phyloP scores from a whole-genome alignment of 2,888 invertebrate genomes.

The Sepioteuthis lessoniana region DNA sequence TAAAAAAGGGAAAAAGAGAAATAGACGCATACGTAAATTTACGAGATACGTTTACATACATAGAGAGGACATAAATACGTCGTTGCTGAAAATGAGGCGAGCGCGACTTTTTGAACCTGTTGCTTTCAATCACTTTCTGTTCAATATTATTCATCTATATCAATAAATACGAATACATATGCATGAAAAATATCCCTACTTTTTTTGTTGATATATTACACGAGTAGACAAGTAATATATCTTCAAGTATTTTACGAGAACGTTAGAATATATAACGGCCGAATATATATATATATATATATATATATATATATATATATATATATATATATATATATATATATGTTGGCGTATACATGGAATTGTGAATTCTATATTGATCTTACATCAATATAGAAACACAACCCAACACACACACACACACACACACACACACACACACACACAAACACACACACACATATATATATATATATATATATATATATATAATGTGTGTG shows the following conservation, averaged over 20 bases:
- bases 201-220: not conserved
- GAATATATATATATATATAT: not conserved
- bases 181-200: not conserved
- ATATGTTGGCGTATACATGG: not conserved
- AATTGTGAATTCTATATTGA: not conserved
- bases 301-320: not conserved
- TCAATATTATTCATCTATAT: constrained; percentile 1
- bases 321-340: not conserved
- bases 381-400: not conserved
- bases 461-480: no score
- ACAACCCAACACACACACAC: not conserved
- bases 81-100: not conserved
- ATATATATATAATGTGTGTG: no score
- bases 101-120: not conserved
- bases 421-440: no score
- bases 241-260: not conserved
- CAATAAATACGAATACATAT: not conserved
- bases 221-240: not conserved
- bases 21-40: not conserved
- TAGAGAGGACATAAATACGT: not conserved
- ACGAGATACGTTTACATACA: not conserved
- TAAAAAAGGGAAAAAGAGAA: not conserved
- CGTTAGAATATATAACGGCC: not conserved
- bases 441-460: no score
- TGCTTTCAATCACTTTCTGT: constrained; percentile 4